Percentiles rank a stretch among this genome's conserved stretches.
These are phyloP conservation scores for Podilymbus podiceps DNA, from an alignment of 2,113 vertebrate species.

Conservation along the genomic window DNA sequence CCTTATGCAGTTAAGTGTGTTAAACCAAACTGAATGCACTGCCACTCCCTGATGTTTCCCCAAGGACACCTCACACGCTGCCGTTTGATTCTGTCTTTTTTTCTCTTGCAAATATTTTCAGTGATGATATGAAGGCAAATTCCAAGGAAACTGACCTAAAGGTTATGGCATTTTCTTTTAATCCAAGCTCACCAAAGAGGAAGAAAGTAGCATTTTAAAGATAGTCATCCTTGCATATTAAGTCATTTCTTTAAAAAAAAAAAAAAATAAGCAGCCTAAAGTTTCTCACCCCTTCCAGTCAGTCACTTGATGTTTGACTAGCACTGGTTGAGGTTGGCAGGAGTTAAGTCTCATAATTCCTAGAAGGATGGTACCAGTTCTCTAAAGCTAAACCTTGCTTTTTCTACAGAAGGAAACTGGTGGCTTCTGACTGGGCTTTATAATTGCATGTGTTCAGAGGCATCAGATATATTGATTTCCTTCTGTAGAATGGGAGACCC, in stretches of 20 bases:
- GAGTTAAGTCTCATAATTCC: background rate
- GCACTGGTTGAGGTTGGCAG: background rate
- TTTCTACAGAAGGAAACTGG: background rate
- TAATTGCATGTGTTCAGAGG: background rate
- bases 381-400: background rate
- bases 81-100: slow-evolving; percentile 2
- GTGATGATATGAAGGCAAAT: slow-evolving; percentile 50
- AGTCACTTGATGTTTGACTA: background rate
- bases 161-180: background rate
- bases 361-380: background rate
- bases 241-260: background rate
- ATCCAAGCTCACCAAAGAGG: slow-evolving; percentile 29
- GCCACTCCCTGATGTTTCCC: slow-evolving; percentile 25
- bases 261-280: background rate
- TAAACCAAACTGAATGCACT: slow-evolving; percentile 16
- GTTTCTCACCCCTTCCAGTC: background rate
- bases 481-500: background rate
- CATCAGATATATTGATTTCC: background rate
- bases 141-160: slow-evolving; percentile 16
- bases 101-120: slow-evolving; percentile 3
- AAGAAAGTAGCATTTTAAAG: background rate
- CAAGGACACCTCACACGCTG: slow-evolving; percentile 22
- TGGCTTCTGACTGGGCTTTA: background rate
- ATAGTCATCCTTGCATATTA: background rate
- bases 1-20: background rate